phyloP scores from a whole-genome alignment of 1,140 invertebrate genomes.

The Oscheius sp. region DNA sequence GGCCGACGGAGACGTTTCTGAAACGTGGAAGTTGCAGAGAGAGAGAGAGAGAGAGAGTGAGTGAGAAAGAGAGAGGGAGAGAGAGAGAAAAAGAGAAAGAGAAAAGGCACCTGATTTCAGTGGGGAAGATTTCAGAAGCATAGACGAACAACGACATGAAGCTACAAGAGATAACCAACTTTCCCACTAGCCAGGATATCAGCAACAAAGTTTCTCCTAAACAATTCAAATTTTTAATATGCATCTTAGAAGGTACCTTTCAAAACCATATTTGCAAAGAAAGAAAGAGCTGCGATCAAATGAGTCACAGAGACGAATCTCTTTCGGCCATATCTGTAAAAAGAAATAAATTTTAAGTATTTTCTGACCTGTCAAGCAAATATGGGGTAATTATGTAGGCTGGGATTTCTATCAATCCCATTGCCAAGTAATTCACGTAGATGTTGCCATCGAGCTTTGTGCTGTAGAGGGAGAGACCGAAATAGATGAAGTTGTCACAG shows the following conservation, averaged over 20 bases:
- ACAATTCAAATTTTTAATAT: no score
- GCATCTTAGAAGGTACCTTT: no score
- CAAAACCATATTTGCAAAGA: slow-evolving; percentile 11
- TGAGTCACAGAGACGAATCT: slow-evolving; percentile 20
- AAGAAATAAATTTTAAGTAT: not conserved
- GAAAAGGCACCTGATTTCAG: slow-evolving; percentile 21
- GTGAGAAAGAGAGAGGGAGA: not conserved
- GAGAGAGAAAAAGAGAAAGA: not conserved
- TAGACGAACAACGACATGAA: slow-evolving; percentile 39
- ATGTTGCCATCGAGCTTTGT: slow-evolving; percentile 58
- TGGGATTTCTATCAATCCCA: slow-evolving; percentile 60
- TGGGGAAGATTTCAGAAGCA: slow-evolving; percentile 26
- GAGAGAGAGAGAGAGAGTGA: not conserved
- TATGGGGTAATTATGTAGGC: slow-evolving; percentile 49
- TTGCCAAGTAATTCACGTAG: slow-evolving; percentile 61
- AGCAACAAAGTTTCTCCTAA: slow-evolving; percentile 1
- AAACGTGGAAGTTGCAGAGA: not conserved
- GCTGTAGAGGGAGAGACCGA: slow-evolving; percentile 61
- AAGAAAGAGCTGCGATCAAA: slow-evolving; percentile 23
- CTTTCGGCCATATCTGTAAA: slow-evolving; percentile 21
- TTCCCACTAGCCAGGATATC: slow-evolving; percentile 35
- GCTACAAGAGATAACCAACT: slow-evolving; percentile 39
- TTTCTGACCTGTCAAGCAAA: slow-evolving; percentile 52
- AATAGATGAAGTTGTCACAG: slow-evolving; percentile 61
- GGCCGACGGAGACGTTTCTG: slow-evolving; percentile 19